A percentile compares a stretch with the other conserved stretches of the same genome.
phyloP scores from a whole-genome alignment of 92 coral and sea anemone genomes.

The Bergia puertoricense region DNA sequence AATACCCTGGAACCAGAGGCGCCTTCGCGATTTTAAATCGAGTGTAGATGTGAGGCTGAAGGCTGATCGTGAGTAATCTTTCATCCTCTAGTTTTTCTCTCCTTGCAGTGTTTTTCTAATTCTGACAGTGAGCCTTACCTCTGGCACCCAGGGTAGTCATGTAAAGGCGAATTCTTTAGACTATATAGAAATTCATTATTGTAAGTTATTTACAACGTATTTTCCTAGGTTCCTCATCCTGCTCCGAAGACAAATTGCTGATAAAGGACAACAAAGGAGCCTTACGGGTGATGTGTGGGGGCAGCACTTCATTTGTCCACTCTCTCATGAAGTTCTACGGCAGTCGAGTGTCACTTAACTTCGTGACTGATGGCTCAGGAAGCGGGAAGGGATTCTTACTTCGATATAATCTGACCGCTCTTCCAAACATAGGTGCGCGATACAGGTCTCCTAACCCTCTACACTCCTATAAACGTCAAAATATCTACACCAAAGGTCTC shows the following conservation, averaged over 20 bases:
- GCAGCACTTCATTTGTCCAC: neutral
- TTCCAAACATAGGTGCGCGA: conserved; percentile 15
- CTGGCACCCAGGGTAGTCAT: neutral
- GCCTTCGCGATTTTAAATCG: too few relatives aligned
- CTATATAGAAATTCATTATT: too few relatives aligned
- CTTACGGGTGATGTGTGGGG: conserved; percentile 9
- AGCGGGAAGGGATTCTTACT: conserved; percentile 19
- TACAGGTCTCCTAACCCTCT: neutral
- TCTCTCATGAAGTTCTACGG: conserved; percentile 13
- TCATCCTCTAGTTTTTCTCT: too few relatives aligned
- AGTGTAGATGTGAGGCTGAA: too few relatives aligned
- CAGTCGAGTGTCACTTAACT: conserved; percentile 9
- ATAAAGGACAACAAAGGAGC: conserved; percentile 18
- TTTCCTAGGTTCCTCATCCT: neutral
- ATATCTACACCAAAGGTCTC: neutral
- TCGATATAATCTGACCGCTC: conserved; percentile 11
- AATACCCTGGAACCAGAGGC: too few relatives aligned
- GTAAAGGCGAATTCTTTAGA: neutral
- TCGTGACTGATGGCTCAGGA: conserved; percentile 37
- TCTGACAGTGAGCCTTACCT: too few relatives aligned
- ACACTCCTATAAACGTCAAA: neutral
- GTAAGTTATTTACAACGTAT: neutral
- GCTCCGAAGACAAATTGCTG: conserved; percentile 26
- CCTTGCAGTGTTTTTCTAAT: too few relatives aligned
- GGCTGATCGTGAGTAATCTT: too few relatives aligned